Evolutionary conservation across 2,113 vertebrate species (phyloP).

Genomic region (Hemicordylus capensis): DNA sequence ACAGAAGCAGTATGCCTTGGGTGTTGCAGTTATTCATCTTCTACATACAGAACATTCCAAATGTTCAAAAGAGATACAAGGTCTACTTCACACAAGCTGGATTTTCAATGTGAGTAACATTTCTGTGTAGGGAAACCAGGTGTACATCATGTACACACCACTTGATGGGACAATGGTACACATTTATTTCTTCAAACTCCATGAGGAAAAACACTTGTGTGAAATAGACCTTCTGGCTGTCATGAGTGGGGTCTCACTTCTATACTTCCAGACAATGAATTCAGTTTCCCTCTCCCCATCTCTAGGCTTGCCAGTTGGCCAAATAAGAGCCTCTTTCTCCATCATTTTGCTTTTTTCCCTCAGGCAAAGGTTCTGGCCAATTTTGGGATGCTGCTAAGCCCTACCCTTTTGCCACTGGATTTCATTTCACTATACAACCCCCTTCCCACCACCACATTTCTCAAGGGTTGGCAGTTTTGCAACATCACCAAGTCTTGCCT

Average conservation of each 20-base stretch:
- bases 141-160: not conserved
- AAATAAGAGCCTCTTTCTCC: no score
- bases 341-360: no score
- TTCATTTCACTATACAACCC: no score
- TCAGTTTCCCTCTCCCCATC: no score
- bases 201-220: not conserved
- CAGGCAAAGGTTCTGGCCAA: no score
- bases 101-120: not conserved
- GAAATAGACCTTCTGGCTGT: not conserved
- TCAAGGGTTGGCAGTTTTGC: no score
- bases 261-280: not conserved
- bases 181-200: not conserved
- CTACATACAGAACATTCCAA: constrained; percentile 50
- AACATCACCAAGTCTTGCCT: no score
- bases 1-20: constrained; percentile 46
- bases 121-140: not conserved
- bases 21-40: constrained; percentile 56
- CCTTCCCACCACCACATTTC: no score
- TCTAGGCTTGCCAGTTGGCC: no score
- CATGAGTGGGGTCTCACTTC: not conserved
- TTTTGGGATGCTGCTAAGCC: no score
- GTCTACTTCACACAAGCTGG: not conserved
- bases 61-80: not conserved
- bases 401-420: no score
- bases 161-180: constrained; percentile 23